Evolutionary conservation across 2,888 invertebrate species (phyloP), one percentile per base, ranked within the genome.

Genomic region (Homarus gammarus): DNA sequence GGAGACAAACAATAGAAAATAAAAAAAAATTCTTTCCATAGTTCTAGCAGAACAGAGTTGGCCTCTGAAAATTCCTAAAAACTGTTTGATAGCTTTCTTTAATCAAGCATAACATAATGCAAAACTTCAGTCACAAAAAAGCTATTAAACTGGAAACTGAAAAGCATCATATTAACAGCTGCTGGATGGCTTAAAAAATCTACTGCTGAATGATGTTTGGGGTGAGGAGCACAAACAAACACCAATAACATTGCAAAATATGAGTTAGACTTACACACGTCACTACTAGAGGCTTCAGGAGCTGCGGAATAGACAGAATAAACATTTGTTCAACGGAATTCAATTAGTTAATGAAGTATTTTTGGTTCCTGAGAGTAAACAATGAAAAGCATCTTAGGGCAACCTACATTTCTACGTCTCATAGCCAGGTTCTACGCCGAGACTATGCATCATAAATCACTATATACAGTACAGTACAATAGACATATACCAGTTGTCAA

Each of bases 261-360:
- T 51, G 56, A 77, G 51, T 77, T n/a, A 89, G 70, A 89, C 88
- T 89, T 89, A 89, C 88, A 89, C 70, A 89, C 56, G 36, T 89
- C 88, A 89, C 84, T 89, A 89, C 78, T 89, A 89, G 88, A 84
- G 77, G 88, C 72, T 89, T 89, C 88, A 61, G 88, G 84, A 70
- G 88, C 88, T 89, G 88, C 84, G 83, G 83, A 84, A 89, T 77
- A 83, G 75, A 83, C 33, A 83, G 44, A 84, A 89, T 78, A 70
- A 68, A 83, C 56, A 83, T 12, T n/a, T 87, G 27, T 86, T 87
- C 86, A 87, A 56, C 36, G 51, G n/a, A 36, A 51, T 72, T 36
- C 83, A 51, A 83, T 8, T 15, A 51, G n/a, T 31, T 10, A 31
- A 44, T 1, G 44, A 12, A 15, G 15, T 49, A 31, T n/a, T 31